phyloP scores from a whole-genome alignment of 2,797 vertebrate species.

The Micropoecilia bifurca region DNA sequence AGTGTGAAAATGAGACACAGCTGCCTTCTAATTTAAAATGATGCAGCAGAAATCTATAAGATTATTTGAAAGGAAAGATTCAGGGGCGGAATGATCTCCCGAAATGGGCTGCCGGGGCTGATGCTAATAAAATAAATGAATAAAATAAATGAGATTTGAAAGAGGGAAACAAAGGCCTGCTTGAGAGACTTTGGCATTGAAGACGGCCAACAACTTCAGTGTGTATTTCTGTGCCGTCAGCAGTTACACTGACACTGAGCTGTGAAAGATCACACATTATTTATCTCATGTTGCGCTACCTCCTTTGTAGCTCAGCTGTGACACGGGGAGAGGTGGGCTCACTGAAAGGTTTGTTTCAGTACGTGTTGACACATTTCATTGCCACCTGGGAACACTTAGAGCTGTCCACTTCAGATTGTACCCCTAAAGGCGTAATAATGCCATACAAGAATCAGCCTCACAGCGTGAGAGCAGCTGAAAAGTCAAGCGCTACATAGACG shows the following conservation, averaged over 20 bases:
- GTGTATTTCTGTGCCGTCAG: neutral
- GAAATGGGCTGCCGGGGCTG: neutral
- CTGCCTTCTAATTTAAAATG: neutral
- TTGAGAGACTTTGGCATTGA: neutral
- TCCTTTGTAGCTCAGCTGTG: neutral
- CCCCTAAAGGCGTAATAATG: neutral
- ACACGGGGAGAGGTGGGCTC: neutral
- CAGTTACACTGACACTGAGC: neutral
- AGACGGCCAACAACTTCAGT: neutral
- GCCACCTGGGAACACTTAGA: neutral
- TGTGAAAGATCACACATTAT: neutral
- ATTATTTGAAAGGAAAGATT: neutral
- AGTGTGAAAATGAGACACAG: neutral
- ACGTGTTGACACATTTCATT: neutral
- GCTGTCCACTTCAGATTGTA: neutral
- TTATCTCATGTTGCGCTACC: neutral
- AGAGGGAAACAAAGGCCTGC: neutral
- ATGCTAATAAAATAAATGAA: neutral
- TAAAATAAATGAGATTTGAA: neutral
- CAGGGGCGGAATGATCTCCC: neutral
- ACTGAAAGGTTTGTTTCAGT: neutral
- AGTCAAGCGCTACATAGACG: neutral
- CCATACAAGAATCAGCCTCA: neutral
- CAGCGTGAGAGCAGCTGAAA: neutral
- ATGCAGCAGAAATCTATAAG: neutral